Conservation (phyloP, 2,888 invertebrate species). For the Incurvaria masculella region DNA sequence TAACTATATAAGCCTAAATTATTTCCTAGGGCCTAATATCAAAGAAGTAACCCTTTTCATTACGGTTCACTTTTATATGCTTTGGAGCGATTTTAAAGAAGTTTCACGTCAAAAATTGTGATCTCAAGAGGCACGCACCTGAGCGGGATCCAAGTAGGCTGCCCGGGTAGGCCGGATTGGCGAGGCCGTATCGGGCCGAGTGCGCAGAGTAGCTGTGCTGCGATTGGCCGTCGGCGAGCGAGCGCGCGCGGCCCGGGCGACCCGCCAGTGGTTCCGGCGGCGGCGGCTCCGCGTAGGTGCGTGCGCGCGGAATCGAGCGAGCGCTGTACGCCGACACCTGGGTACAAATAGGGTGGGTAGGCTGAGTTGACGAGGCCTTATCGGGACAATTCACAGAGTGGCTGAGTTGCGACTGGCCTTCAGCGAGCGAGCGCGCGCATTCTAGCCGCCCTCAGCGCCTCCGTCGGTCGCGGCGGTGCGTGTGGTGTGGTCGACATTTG, state of each 20-base stretch:
- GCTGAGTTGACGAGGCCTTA: conserved; percentile 65
- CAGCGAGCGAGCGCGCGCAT: conserved; percentile 77
- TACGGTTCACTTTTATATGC: too few relatives aligned
- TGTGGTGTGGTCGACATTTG: conserved; percentile 90
- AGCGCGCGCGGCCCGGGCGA: conserved; percentile 73
- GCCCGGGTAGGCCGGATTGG: conserved; percentile 68
- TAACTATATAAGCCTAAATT: too few relatives aligned
- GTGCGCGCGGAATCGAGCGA: conserved; percentile 83
- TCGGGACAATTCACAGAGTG: conserved; percentile 78
- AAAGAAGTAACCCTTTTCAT: too few relatives aligned
- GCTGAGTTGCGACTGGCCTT: conserved; percentile 87
- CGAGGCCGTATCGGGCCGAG: conserved; percentile 71
- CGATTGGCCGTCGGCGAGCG: conserved; percentile 85
- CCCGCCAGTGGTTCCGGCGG: conserved; percentile 72
- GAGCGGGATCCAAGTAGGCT: conserved; percentile 54
- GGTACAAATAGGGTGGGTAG: conserved; percentile 61
- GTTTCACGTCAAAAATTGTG: too few relatives aligned
- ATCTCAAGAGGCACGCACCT: conserved; percentile 42
- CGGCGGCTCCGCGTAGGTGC: conserved; percentile 68
- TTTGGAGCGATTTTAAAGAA: too few relatives aligned
- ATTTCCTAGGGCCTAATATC: too few relatives aligned
- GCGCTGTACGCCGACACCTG: conserved; percentile 86
- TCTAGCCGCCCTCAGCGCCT: conserved; percentile 77
- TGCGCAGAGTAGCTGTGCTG: conserved; percentile 81
- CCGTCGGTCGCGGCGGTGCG: conserved; percentile 55